Evolutionary conservation across 1,140 invertebrate genomes (phyloP), one percentile per base, ranked within the genome.

Genomic region (Centruroides sculpturatus): DNA sequence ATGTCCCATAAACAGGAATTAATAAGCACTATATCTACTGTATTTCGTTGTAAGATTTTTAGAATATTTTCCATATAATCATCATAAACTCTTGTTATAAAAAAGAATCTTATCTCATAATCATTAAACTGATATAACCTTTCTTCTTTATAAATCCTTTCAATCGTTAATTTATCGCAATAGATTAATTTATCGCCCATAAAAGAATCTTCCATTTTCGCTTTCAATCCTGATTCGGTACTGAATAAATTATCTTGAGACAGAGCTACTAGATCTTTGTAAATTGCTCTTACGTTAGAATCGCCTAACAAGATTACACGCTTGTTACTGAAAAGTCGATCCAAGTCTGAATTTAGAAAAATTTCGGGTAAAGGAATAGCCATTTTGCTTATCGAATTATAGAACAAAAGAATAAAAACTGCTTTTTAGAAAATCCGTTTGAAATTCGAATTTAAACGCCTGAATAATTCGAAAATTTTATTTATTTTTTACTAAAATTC

Each of bases 1-100:
- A 78, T 70, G 64, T 80, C 78, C 78, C 78, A 80, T 0, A 79
- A 61, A 61, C 76, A 78, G 48, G 76, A 78, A 64, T 77, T 78
- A 65, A 79, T 73, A 10, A 78, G 71, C 3, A 80, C 63, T 6
- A 77, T 65, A 71, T 79, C 76, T 46, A 75, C 75, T 47, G 41
- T 35, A 5, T 68, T 66, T 47, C 35, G n/a, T 10, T 69, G 52
- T 4, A 75, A 66, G 48, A 73, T 69, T 10, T 67, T 56, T 5
- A 78, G 58, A 5, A 76, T 69, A 8, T 65, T 68, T 59, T 74
- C 68, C 34, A 77, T 62, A 61, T 76, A 72, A 3, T 69, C 63
- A 48, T 71, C 68, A 66, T 73, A 76, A 53, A 76, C 73, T 56
- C 72, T 62, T 3, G 77, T 79, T 0, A 77, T 68, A 62, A 78